phyloP scores from a whole-genome alignment of 2,797 vertebrate species.

The Lophius americanus region DNA sequence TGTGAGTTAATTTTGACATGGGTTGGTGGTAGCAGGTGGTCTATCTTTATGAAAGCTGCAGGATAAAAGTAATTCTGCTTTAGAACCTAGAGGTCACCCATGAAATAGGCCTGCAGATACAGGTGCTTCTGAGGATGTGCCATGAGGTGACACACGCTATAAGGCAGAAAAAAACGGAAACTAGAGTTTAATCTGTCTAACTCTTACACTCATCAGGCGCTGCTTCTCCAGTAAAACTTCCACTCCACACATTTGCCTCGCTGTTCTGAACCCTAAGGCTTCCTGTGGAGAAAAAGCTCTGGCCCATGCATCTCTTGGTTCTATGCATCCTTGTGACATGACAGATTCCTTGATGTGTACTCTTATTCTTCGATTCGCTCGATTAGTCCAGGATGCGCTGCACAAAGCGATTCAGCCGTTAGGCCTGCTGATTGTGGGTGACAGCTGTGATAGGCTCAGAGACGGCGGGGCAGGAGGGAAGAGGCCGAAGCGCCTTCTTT shows the following conservation, averaged over 20 bases:
- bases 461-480: constrained; percentile 38
- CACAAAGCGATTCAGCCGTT: constrained; percentile 75
- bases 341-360: constrained; percentile 55
- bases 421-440: constrained; percentile 70
- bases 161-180: constrained; percentile 3
- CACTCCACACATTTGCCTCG: constrained; percentile 63
- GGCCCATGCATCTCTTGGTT: constrained; percentile 48
- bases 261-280: constrained; percentile 57
- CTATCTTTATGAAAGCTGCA: constrained; percentile 35
- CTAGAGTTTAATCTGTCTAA: too few species aligned
- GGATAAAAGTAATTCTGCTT: constrained; percentile 37
- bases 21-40: constrained; percentile 51
- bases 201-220: neutral
- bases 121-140: constrained; percentile 37
- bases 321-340: constrained; percentile 47
- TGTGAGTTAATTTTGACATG: constrained; percentile 46
- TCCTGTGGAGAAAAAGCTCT: constrained; percentile 46
- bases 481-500: constrained; percentile 51
- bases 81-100: constrained; percentile 50
- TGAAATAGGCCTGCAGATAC: constrained; percentile 31
- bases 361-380: constrained; percentile 61
- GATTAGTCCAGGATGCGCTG: constrained; percentile 53
- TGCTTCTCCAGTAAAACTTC: constrained; percentile 55
- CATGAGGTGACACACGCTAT: constrained; percentile 3
- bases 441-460: constrained; percentile 75